A percentile compares a stretch with the other conserved stretches of the same genome.
These are phyloP conservation scores for Drosophila melanosoma DNA, from an alignment of 2,888 invertebrate genomes.

Conservation along the genomic window DNA sequence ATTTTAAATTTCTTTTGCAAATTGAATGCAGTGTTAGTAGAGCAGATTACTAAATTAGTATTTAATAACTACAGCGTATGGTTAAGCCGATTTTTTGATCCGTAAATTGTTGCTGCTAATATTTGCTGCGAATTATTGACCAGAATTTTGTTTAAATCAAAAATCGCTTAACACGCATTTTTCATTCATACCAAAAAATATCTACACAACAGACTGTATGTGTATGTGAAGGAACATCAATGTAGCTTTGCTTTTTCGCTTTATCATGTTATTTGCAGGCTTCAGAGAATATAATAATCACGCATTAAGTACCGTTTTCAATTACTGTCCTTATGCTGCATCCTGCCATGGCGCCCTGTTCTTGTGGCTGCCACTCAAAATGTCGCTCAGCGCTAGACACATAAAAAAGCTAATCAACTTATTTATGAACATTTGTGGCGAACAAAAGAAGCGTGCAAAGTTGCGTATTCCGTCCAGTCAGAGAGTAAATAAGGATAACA, in stretches of 20 bases:
- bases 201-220: conserved; percentile 7
- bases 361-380: conserved; percentile 49
- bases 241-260: conserved; percentile 51
- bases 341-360: conserved; percentile 13
- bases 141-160: conserved; percentile 48
- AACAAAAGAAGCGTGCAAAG: conserved; percentile 76
- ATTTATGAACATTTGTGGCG: conserved; percentile 77
- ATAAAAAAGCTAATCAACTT: conserved; percentile 79
- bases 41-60: background rate
- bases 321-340: conserved; percentile 63
- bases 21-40: background rate
- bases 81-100: conserved; percentile 9
- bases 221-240: conserved; percentile 44
- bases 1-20: background rate
- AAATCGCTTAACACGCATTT: conserved; percentile 68
- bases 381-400: conserved; percentile 53
- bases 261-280: conserved; percentile 58
- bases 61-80: background rate
- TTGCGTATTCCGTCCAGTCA: conserved; percentile 62
- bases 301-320: conserved; percentile 75
- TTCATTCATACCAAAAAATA: conserved; percentile 36
- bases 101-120: conserved; percentile 21
- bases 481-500: conserved; percentile 33
- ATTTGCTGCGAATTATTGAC: conserved; percentile 13
- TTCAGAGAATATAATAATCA: conserved; percentile 69